Conservation (phyloP, 2,797 vertebrate genomes). For the Meriones psammophilus region DNA sequence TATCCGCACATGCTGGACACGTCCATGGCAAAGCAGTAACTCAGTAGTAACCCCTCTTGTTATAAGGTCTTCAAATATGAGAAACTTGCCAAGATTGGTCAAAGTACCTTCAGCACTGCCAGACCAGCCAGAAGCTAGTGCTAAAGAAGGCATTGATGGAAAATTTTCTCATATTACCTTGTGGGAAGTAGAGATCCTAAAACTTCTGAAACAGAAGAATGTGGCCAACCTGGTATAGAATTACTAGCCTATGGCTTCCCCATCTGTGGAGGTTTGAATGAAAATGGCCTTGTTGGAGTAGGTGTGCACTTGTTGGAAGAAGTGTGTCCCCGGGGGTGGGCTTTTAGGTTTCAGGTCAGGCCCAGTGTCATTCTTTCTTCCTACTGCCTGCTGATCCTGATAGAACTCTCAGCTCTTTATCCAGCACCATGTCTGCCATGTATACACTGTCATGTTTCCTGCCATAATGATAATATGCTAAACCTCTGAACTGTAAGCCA, state of each 20-base stretch:
- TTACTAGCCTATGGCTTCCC: slow-evolving; percentile 93
- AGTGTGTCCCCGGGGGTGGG: not conserved
- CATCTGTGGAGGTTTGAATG: slow-evolving; percentile 87
- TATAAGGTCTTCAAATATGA: not conserved
- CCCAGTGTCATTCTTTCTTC: not conserved
- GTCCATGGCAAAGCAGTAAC: not conserved
- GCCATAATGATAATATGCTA: not conserved
- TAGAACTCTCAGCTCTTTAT: not conserved
- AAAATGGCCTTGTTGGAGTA: not conserved
- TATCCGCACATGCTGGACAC: not conserved
- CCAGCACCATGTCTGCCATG: not conserved
- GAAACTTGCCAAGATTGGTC: not conserved
- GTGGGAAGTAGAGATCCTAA: slow-evolving; percentile 97
- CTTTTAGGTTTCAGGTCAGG: not conserved
- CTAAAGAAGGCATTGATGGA: slow-evolving; percentile 72
- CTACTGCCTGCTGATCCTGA: not conserved
- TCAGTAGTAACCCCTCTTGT: not conserved
- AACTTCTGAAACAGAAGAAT: slow-evolving; percentile 97
- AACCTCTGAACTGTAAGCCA: not conserved
- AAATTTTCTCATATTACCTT: slow-evolving; percentile 96
- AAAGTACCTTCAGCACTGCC: not conserved
- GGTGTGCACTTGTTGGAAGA: not conserved
- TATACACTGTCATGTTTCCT: not conserved
- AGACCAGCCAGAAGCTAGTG: not conserved
- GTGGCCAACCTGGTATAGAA: slow-evolving; percentile 98